Evolutionary conservation across 2,113 vertebrate species (phyloP), one percentile per base, ranked within the genome.

Genomic region (Hoplias malabaricus): DNA sequence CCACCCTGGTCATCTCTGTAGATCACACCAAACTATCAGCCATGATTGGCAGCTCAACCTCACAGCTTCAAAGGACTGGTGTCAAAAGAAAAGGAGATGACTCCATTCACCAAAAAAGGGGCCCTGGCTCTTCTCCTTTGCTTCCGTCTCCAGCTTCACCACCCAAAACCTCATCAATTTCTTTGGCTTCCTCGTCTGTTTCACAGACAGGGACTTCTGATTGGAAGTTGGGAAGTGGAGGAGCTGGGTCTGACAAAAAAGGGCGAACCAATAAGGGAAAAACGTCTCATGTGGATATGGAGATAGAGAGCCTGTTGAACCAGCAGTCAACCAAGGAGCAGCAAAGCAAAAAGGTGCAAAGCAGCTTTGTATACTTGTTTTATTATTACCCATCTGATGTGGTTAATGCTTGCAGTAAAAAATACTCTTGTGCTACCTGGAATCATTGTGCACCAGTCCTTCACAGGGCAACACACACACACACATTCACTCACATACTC

Each of bases 281-380:
- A 76, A 93, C 94, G 0, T 96, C 95, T 2, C 94, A 97, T 42
- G 40, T 98, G 81, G 95, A 98, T 74, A 92, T 96, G 90, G 96
- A 98, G 86, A 98, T 98, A 1, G 96, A 96, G 85, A 96, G 93
- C 73, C 90, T 98, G 69, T 86, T 98, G 72, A 97, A 92, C 84
- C 96, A 98, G 42, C 96, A 98, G 79, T 98, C 96, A 61, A 98
- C 96, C 6, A 97, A 96, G 82, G 96, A 98, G 84, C 94, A 96
- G 83, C 95, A 96, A 87, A 96, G 94, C 89, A 98, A 98, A 85
- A 97, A 98, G 94, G 96, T 96, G 74, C 12, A 10, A 12, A 56
- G 13, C 23, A 29, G n/a, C n/a, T n/a, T n/a, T n/a, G n/a, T n/a
- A n/a, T n/a, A n/a, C n/a, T n/a, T n/a, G n/a, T n/a, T n/a, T n/a